phyloP scores from a whole-genome alignment of 2,888 invertebrate species.

The Abrostola triplasia region DNA sequence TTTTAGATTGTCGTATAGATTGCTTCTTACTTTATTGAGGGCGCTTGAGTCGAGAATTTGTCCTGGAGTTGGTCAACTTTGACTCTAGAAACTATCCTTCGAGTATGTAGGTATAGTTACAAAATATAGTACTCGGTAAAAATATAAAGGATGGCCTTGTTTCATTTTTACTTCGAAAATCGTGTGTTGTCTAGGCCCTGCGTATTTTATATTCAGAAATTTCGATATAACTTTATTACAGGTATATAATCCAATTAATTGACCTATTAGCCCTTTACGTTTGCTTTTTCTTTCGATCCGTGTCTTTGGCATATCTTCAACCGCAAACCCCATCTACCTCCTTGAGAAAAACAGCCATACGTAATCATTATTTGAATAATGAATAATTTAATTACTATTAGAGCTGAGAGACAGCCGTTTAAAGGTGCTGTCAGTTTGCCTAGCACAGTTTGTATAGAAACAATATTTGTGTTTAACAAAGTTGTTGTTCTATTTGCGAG shows the following conservation, averaged over 20 bases:
- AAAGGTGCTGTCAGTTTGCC: neutral
- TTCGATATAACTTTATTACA: too few species aligned
- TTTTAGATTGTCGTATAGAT: neutral
- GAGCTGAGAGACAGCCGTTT: neutral
- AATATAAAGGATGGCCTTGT: too few species aligned
- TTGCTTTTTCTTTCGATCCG: too few species aligned
- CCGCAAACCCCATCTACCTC: neutral
- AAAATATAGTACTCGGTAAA: neutral
- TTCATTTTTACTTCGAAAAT: too few species aligned
- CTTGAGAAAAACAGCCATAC: neutral
- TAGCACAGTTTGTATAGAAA: slow-evolving; percentile 1
- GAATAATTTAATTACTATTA: neutral
- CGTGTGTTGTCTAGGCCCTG: too few species aligned
- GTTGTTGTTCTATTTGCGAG: neutral
- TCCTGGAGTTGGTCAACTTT: neutral
- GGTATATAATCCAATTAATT: too few species aligned
- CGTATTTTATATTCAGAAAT: too few species aligned
- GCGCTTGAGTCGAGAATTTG: neutral
- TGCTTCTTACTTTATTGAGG: neutral
- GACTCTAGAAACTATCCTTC: neutral
- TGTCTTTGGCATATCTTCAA: too few species aligned
- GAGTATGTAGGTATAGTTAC: neutral
- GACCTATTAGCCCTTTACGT: too few species aligned
- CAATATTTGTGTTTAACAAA: neutral
- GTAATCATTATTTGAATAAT: neutral